A percentile compares a stretch with the other conserved stretches of the same genome.
phyloP scores from a whole-genome alignment of 2,797 vertebrate genomes.

The Hapalemur alaotrensis region DNA sequence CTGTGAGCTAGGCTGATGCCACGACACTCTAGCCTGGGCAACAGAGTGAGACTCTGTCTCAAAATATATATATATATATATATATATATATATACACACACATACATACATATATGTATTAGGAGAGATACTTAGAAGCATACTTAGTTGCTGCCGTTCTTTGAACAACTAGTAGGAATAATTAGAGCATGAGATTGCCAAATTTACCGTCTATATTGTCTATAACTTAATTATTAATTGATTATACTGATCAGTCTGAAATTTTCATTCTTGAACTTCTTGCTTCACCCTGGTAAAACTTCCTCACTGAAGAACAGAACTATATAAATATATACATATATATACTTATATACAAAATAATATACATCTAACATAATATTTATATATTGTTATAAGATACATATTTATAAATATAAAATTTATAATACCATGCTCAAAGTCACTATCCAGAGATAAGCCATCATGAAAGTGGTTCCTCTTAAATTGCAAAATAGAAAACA shows the following conservation, averaged over 20 bases:
- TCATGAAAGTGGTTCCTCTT: background rate
- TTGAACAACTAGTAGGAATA: background rate
- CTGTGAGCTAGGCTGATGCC: too few species aligned
- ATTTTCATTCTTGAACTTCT: background rate
- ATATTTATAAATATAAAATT: too few species aligned
- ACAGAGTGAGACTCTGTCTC: too few species aligned
- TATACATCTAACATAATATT: background rate
- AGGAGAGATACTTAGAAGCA: background rate
- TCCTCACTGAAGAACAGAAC: slow-evolving; percentile 2
- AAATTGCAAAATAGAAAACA: background rate
- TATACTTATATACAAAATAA: background rate
- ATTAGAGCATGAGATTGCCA: background rate
- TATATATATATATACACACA: too few species aligned
- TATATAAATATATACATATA: background rate
- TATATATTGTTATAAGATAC: background rate
- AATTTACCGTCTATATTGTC: background rate
- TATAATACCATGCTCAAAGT: background rate
- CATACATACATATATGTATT: too few species aligned
- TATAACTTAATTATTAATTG: background rate
- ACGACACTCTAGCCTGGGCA: too few species aligned
- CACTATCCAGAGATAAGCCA: background rate
- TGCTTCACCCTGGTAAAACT: background rate
- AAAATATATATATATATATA: too few species aligned
- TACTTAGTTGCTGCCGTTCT: background rate
- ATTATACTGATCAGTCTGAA: background rate